phyloP scores from a whole-genome alignment of 2,113 vertebrate genomes.

The Lepus americanus region DNA sequence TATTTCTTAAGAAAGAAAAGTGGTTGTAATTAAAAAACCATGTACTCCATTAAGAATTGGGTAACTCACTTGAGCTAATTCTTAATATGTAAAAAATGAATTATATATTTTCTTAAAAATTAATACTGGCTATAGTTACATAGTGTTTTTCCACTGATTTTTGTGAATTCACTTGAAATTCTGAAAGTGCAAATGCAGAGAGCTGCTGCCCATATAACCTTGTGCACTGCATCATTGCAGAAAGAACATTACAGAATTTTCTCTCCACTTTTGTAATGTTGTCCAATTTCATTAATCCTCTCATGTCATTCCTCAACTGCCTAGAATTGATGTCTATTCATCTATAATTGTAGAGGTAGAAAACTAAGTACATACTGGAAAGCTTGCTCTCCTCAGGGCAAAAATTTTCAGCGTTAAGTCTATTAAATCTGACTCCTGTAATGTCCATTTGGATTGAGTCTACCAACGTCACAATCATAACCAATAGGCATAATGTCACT shows the following conservation, averaged over 20 bases:
- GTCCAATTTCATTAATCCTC: constrained; percentile 94
- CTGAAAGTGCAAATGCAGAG: constrained; percentile 81
- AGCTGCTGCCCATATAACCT: constrained; percentile 82
- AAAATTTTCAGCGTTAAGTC: constrained; percentile 88
- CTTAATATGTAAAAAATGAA: constrained; percentile 78
- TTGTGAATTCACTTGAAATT: constrained; percentile 82
- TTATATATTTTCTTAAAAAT: constrained; percentile 78
- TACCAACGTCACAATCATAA: constrained; percentile 76
- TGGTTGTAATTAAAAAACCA: constrained; percentile 66
- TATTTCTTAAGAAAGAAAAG: constrained; percentile 66
- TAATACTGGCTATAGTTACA: constrained; percentile 76
- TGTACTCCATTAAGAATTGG: constrained; percentile 57
- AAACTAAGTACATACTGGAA: constrained; percentile 90
- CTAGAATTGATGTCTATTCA: constrained; percentile 88
- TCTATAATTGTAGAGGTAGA: constrained; percentile 91
- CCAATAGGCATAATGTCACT: constrained; percentile 76
- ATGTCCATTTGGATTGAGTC: constrained; percentile 84
- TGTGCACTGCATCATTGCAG: constrained; percentile 81
- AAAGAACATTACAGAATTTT: constrained; percentile 90
- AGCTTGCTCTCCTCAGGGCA: constrained; percentile 89
- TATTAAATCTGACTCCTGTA: constrained; percentile 83
- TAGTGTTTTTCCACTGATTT: constrained; percentile 74
- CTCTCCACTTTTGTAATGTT: constrained; percentile 91
- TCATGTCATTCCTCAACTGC: constrained; percentile 88
- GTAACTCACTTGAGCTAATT: constrained; percentile 60